A percentile compares a stretch with the other conserved stretches of the same genome.
Evolutionary conservation across 1,140 invertebrate species (phyloP).

Genomic region (Telenomus remus): DNA sequence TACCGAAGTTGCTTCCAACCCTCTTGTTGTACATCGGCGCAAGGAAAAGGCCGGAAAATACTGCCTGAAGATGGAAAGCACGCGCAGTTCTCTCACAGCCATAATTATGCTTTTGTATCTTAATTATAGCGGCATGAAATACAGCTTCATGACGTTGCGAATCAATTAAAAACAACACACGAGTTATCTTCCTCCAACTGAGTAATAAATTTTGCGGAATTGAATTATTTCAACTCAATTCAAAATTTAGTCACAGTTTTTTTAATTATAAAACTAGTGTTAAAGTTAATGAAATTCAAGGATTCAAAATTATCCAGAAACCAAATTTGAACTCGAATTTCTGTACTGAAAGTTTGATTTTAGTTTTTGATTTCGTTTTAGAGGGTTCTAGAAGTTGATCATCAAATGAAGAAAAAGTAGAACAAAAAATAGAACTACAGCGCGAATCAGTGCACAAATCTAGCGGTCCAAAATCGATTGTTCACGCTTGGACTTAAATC

Average conservation of each 20-base stretch:
- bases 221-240: no score
- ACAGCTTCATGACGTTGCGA: constrained; percentile 18
- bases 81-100: constrained; percentile 50
- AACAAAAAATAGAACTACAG: no score
- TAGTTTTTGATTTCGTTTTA: no score
- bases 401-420: no score
- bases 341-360: no score
- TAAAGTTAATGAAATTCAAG: no score
- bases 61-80: constrained; percentile 52
- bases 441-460: constrained; percentile 1
- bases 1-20: constrained; percentile 51
- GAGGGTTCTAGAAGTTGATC: no score
- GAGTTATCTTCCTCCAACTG: not conserved
- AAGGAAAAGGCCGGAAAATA: constrained; percentile 52
- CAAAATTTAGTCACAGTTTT: no score
- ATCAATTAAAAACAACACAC: constrained; percentile 22
- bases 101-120: constrained; percentile 60
- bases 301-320: no score
- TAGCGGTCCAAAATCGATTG: constrained; percentile 17
- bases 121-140: constrained; percentile 50
- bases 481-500: constrained; percentile 10
- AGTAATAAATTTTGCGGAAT: not conserved
- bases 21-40: constrained; percentile 14
- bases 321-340: no score
- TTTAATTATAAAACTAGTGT: no score